phyloP scores from a whole-genome alignment of 1,140 invertebrate genomes.

The Drosophila willistoni region DNA sequence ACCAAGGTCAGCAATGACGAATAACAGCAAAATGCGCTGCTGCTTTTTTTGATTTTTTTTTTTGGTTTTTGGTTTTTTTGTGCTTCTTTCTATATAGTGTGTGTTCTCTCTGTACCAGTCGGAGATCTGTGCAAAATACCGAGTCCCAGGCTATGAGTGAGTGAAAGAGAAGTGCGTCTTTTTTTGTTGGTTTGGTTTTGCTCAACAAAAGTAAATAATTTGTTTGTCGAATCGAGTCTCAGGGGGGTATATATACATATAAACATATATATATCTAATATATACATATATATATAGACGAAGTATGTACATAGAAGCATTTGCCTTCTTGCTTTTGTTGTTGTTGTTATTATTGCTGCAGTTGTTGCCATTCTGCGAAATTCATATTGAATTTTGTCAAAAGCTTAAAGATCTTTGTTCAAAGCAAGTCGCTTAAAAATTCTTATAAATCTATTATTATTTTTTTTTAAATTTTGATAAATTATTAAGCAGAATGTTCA shows the following conservation, averaged over 20 bases:
- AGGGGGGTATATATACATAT: neutral
- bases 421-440: neutral
- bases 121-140: conserved; percentile 58
- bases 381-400: conserved; percentile 3
- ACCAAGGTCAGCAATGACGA: conserved; percentile 80
- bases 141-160: conserved; percentile 12
- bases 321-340: neutral
- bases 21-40: conserved; percentile 80
- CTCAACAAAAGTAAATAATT: conserved; percentile 75
- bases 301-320: conserved; percentile 15
- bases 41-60: conserved; percentile 17
- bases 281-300: conserved; percentile 4
- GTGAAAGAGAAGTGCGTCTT: conserved; percentile 57
- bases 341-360: neutral
- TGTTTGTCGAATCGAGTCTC: conserved; percentile 51
- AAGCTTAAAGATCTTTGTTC: neutral
- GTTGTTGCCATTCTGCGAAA: conserved; percentile 4
- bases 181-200: conserved; percentile 49
- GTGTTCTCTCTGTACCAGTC: conserved; percentile 63
- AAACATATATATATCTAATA: neutral
- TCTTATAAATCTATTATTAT: neutral
- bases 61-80: conserved; percentile 16
- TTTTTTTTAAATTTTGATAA: neutral
- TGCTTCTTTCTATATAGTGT: conserved; percentile 10
- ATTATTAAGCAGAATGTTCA: neutral